These are phyloP conservation scores for Cyprinodon variegatus DNA, from an alignment of 2,113 vertebrate species.

Conservation along the genomic window DNA sequence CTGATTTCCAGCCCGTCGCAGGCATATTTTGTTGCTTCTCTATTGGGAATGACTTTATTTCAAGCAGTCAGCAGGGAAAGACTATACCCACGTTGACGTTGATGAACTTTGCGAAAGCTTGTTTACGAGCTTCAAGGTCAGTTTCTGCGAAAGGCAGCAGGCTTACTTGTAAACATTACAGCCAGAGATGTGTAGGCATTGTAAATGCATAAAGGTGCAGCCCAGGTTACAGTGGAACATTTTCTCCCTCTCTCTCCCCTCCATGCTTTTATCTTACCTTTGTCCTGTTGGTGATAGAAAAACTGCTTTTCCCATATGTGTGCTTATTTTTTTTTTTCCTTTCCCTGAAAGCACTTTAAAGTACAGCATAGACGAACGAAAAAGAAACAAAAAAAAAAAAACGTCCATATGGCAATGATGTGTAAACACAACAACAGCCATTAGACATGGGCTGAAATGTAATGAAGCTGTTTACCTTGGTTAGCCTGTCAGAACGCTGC, in stretches of 20 bases:
- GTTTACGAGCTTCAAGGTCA: constrained; percentile 79
- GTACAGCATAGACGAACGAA: constrained; percentile 31
- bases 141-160: constrained; percentile 73
- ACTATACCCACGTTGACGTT: constrained; percentile 60
- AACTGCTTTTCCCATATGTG: constrained; percentile 13
- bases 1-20: constrained; percentile 25
- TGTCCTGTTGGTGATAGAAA: constrained; percentile 34
- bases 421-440: no score
- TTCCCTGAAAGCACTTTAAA: constrained; percentile 47
- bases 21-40: constrained; percentile 45
- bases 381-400: constrained; percentile 18
- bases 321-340: constrained; percentile 36
- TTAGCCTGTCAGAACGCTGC: no score
- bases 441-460: no score
- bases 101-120: constrained; percentile 76
- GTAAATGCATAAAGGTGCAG: constrained; percentile 71
- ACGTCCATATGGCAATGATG: not conserved
- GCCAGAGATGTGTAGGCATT: constrained; percentile 73
- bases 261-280: constrained; percentile 37
- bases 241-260: constrained; percentile 19
- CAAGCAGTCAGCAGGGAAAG: constrained; percentile 18
- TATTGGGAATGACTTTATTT: constrained; percentile 47
- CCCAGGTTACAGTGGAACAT: constrained; percentile 43
- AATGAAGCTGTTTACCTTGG: no score
- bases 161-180: constrained; percentile 78